Conservation (phyloP, 2,888 invertebrate genomes). For the Poecilus cupreus region DNA sequence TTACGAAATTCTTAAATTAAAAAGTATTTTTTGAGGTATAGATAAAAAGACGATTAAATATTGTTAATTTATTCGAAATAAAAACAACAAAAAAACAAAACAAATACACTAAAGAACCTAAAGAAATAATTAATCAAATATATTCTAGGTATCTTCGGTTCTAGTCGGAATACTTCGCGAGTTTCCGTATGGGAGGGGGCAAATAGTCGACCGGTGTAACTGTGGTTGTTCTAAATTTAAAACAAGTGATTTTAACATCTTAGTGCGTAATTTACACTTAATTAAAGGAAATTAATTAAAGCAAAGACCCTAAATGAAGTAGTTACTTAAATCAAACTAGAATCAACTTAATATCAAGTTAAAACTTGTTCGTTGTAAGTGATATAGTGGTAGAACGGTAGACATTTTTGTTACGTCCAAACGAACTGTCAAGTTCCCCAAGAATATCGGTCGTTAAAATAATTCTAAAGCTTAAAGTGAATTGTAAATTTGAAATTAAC, state of each 20-base stretch:
- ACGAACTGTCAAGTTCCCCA: not conserved
- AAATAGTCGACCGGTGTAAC: constrained; percentile 62
- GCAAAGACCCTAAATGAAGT: not conserved
- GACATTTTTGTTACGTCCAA: constrained; percentile 9
- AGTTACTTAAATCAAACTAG: not conserved
- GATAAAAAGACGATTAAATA: not conserved
- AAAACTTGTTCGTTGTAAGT: not conserved
- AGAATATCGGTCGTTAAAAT: not conserved
- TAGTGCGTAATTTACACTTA: constrained; percentile 10
- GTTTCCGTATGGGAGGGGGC: constrained; percentile 54
- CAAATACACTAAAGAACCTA: not conserved
- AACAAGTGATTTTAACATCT: constrained; percentile 62
- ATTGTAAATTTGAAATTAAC: not conserved
- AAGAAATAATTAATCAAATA: constrained; percentile 51
- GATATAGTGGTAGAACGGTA: not conserved
- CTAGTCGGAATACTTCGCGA: constrained; percentile 1
- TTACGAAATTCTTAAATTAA: too few relatives aligned
- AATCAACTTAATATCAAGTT: not conserved
- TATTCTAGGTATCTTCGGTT: constrained; percentile 4
- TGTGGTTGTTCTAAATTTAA: constrained; percentile 70
- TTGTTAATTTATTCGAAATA: not conserved
- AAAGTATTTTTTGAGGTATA: too few relatives aligned
- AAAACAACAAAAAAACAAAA: not conserved
- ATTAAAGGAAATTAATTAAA: constrained; percentile 32
- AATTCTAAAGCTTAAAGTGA: not conserved